Percentiles rank a stretch among this genome's conserved stretches.
Evolutionary conservation across 2,797 vertebrate genomes (phyloP).

Genomic region (Borostomias antarcticus): DNA sequence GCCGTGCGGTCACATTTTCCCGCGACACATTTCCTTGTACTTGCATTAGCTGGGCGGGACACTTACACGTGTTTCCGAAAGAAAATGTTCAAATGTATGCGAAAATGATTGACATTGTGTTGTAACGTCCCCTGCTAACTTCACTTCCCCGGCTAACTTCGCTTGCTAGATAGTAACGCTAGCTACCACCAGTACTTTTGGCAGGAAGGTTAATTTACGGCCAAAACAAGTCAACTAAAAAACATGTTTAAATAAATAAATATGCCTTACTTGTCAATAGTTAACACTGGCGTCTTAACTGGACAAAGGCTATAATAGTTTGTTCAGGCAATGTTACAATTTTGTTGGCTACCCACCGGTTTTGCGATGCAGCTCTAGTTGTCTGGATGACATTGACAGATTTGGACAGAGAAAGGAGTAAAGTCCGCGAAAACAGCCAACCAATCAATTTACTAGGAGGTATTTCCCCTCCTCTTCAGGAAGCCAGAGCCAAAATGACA

Average conservation of each 20-base stretch:
- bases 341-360: conserved; percentile 1
- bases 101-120: background rate
- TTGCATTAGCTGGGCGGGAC: no score
- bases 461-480: background rate
- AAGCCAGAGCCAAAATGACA: background rate
- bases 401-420: background rate
- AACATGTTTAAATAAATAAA: no score
- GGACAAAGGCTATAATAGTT: no score
- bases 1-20: no score
- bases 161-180: background rate
- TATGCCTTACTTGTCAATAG: no score
- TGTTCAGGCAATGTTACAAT: no score
- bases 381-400: background rate
- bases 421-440: conserved; percentile 74
- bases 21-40: background rate
- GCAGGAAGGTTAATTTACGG: no score
- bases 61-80: background rate
- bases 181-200: background rate
- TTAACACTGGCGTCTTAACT: no score
- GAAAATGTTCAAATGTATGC: background rate
- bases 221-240: no score
- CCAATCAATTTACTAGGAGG: conserved; percentile 59
- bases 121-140: no score
- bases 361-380: conserved; percentile 18
- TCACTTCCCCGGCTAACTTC: no score